Conservation (phyloP, 2,113 vertebrate species). For the Cavia porcellus region DNA sequence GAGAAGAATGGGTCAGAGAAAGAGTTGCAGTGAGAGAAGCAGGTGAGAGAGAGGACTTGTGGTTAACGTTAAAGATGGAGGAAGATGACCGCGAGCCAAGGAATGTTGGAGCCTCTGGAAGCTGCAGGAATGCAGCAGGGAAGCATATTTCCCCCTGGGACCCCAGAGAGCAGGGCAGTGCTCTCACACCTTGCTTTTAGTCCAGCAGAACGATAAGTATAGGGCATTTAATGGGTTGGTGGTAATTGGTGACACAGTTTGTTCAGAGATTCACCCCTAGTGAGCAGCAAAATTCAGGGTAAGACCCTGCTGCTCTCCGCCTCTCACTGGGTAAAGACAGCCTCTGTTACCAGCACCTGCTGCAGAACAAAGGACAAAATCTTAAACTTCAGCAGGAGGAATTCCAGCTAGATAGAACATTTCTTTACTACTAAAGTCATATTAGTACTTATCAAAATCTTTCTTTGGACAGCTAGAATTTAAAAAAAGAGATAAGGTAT, state of each 20-base stretch:
- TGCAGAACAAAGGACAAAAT: not conserved
- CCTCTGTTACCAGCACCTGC: not conserved
- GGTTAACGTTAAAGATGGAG: not conserved
- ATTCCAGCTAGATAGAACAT: not conserved
- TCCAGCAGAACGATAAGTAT: fast-evolving
- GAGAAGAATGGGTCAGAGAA: not conserved
- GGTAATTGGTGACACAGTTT: not conserved
- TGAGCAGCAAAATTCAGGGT: not conserved
- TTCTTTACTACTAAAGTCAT: not conserved
- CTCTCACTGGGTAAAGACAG: not conserved
- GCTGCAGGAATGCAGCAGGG: not conserved
- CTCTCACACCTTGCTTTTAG: not conserved
- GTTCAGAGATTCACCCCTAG: not conserved
- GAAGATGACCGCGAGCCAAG: not conserved
- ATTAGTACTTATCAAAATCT: not conserved
- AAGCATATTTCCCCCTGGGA: not conserved
- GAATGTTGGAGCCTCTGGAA: not conserved
- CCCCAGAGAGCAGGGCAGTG: not conserved
- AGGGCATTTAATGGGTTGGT: not conserved
- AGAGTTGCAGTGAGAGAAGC: not conserved
- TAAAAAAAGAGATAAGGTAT: not conserved
- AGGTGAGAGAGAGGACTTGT: not conserved
- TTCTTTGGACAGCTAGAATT: not conserved
- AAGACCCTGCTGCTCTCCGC: not conserved
- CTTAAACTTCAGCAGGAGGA: not conserved